Evolutionary conservation across 1,140 invertebrate species (phyloP).

Genomic region (Sarcophaga peregrina): DNA sequence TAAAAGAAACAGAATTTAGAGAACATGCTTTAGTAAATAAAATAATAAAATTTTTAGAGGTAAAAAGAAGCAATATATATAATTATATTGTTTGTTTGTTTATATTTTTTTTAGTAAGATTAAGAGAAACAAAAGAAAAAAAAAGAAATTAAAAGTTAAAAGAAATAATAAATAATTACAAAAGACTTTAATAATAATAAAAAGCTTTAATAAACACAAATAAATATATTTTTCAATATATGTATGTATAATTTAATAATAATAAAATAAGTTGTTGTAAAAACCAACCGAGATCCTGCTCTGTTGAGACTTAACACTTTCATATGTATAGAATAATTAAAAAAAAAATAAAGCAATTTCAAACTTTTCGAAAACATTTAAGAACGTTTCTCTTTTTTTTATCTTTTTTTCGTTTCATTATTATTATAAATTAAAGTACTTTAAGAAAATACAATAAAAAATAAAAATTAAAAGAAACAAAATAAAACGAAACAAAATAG

Average conservation of each 20-base stretch:
- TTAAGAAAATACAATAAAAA: conserved; percentile 12
- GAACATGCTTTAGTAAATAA: conserved; percentile 5
- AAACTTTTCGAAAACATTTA: background rate
- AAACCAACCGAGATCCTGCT: conserved; percentile 66
- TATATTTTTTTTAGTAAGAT: background rate
- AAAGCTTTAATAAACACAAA: conserved; percentile 42
- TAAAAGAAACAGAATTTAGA: background rate
- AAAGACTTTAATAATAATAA: background rate
- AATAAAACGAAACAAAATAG: conserved; percentile 36
- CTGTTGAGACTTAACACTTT: conserved; percentile 47
- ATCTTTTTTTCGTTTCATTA: conserved; percentile 14
- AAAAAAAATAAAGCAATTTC: conserved; percentile 31
- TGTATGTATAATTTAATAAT: conserved; percentile 46
- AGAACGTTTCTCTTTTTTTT: background rate
- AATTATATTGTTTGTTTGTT: no score
- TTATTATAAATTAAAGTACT: conserved; percentile 16
- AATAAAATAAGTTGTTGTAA: conserved; percentile 50
- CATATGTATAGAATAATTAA: conserved; percentile 30
- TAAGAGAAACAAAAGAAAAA: conserved; percentile 53
- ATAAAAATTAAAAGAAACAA: conserved; percentile 8
- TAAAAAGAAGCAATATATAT: no score
- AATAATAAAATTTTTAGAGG: background rate
- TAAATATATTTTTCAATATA: conserved; percentile 51
- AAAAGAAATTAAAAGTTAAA: conserved; percentile 43
- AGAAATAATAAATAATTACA: conserved; percentile 46